phyloP scores from a whole-genome alignment of 2,888 invertebrate species.

The Aleiodes leptofemur region DNA sequence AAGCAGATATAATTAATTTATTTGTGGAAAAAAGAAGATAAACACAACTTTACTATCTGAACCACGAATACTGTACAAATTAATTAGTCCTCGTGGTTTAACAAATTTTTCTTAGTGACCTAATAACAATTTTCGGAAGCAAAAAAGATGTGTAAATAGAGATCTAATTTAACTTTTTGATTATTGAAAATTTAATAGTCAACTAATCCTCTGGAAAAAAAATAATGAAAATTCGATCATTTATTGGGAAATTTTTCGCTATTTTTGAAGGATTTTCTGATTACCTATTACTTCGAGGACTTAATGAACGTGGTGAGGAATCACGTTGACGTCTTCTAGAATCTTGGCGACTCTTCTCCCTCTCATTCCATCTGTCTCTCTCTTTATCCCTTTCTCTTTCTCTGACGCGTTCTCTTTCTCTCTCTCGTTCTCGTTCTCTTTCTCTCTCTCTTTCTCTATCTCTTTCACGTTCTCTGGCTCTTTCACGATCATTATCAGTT shows the following conservation, averaged over 20 bases:
- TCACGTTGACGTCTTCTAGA: constrained; percentile 67
- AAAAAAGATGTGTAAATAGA: constrained; percentile 37
- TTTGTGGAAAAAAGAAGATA: constrained; percentile 11
- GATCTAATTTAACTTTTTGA: neutral
- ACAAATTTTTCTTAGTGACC: constrained; percentile 23
- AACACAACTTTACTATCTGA: neutral
- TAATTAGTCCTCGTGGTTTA: constrained; percentile 18
- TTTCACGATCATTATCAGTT: constrained; percentile 58
- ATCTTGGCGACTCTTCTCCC: constrained; percentile 68
- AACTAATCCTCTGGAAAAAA: constrained; percentile 68
- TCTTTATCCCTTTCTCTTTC: constrained; percentile 65
- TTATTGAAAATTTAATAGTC: constrained; percentile 65
- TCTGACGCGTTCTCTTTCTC: constrained; percentile 62
- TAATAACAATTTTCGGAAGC: constrained; percentile 38
- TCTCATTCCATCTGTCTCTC: constrained; percentile 68
- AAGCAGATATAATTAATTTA: constrained; percentile 6
- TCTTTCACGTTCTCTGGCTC: constrained; percentile 61
- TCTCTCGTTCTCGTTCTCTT: constrained; percentile 48
- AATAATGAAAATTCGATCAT: constrained; percentile 36
- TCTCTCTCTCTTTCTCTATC: constrained; percentile 64
- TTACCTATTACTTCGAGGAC: constrained; percentile 70
- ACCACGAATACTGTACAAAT: neutral
- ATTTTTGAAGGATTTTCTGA: neutral
- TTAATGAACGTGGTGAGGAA: constrained; percentile 67
- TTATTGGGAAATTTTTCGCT: neutral